Evolutionary conservation across 2,797 vertebrate genomes (phyloP), one percentile per base, ranked within the genome.

Genomic region (Sebastes diploproa): DNA sequence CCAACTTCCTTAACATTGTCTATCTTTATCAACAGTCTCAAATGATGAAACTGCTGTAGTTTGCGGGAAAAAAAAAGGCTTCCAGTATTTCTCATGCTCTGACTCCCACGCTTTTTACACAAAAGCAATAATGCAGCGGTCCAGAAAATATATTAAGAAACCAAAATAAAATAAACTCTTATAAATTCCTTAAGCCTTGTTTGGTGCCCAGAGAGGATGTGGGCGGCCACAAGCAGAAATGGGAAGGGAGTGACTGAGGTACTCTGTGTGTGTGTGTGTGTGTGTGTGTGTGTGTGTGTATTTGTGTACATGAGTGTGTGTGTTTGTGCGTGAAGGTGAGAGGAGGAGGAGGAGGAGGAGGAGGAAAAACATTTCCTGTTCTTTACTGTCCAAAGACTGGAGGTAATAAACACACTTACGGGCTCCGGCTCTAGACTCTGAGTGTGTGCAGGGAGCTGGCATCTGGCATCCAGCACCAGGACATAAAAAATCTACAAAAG

Each of bases 281-380:
- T 42, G 16, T 32, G 32, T 36, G 18, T 72, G 58, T 42, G 32
- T 32, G 55, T 11, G 16, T 72, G 61, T 46, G 25, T 25, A 1
- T 23, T 23, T 58, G 29, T 72, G 52, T 89, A 62, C 32, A 61
- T 20, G 54, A 52, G 56, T 23, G 30, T 46, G 13, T 60, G 65
- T 16, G 54, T 59, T 27, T 59, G 77, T 30, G 68, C 7, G 9
- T 74, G 65, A 88, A 90, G 80, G 87, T 89, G 89, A 88, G 83
- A 86, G 75, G 72, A 89, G 75, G 72, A 89, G 76, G 83, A 86
- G 75, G 72, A 89, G 75, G 72, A 89, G 76, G 83, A 86, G 78
- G 83, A 86, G 78, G 84, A 81, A 84, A 91, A 92, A 92, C 89
- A 94, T 94, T 95, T 95, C 93, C 94, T 95, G 92, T 88, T 92